Evolutionary conservation across 2,797 vertebrate species (phyloP).

Genomic region (Enteromius viviparus): DNA sequence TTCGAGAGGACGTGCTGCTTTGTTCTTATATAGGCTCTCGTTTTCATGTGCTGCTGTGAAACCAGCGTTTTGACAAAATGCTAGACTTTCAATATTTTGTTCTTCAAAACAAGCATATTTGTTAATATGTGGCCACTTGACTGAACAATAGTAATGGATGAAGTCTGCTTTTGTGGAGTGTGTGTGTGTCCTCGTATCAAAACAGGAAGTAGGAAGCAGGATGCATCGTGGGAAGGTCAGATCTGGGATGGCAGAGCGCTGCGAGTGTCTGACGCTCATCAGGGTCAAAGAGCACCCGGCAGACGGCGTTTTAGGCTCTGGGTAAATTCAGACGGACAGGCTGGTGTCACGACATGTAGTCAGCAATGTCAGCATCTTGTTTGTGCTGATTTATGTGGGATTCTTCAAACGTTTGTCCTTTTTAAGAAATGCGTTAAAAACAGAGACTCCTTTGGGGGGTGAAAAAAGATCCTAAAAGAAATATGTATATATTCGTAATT

Average conservation of each 20-base stretch:
- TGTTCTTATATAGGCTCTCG: slow-evolving; percentile 17
- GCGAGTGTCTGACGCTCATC: slow-evolving; percentile 45
- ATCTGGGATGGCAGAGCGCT: slow-evolving; percentile 52
- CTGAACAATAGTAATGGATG: background rate
- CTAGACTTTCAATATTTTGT: background rate
- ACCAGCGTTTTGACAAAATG: background rate
- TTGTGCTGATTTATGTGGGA: background rate
- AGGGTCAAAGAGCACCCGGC: slow-evolving; percentile 66
- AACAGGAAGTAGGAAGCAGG: slow-evolving; percentile 73
- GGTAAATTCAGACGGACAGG: slow-evolving; percentile 50
- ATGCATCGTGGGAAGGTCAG: slow-evolving; percentile 60
- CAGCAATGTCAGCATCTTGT: background rate
- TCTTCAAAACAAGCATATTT: background rate
- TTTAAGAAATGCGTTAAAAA: background rate
- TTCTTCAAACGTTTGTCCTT: background rate
- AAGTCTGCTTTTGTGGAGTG: background rate
- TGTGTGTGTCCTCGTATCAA: slow-evolving; percentile 33
- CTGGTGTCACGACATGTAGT: background rate
- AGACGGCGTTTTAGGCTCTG: slow-evolving; percentile 38
- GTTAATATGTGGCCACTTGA: background rate
- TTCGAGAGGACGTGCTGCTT: slow-evolving; percentile 25
- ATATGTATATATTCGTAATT: too few relatives aligned
- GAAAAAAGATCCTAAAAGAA: background rate
- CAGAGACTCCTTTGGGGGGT: background rate
- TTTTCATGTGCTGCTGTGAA: background rate